A percentile compares a stretch with the other conserved stretches of the same genome.
phyloP scores from a whole-genome alignment of 1,140 invertebrate species.

The Callitettix versicolor region DNA sequence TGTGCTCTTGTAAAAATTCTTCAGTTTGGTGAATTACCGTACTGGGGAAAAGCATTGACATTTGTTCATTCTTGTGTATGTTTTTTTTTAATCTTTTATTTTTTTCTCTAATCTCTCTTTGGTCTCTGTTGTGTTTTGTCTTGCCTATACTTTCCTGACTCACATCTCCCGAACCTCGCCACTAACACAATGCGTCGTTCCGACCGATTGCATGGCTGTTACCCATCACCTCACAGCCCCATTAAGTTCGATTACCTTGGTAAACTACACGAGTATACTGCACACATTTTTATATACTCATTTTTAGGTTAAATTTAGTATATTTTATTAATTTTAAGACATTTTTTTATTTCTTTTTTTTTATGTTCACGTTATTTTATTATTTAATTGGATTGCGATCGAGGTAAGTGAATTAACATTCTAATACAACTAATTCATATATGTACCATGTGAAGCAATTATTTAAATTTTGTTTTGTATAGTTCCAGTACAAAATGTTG shows the following conservation, averaged over 20 bases:
- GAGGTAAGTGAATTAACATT: too few relatives aligned
- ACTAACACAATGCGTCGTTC: too few relatives aligned
- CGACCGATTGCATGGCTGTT: too few relatives aligned
- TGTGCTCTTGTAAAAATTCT: too few relatives aligned
- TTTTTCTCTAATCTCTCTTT: slow-evolving; percentile 3
- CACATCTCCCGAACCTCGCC: background rate
- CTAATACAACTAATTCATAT: too few relatives aligned
- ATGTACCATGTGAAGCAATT: too few relatives aligned
- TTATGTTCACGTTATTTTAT: slow-evolving; percentile 4
- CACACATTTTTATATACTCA: background rate
- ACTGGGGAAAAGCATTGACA: too few relatives aligned
- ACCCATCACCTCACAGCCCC: background rate
- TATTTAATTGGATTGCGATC: background rate
- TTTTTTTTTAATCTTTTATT: background rate
- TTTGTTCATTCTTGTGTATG: too few relatives aligned
- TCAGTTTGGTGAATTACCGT: too few relatives aligned
- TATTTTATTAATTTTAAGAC: slow-evolving; percentile 6
- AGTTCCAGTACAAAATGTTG: background rate
- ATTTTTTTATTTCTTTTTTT: background rate
- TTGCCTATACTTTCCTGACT: background rate
- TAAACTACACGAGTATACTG: background rate
- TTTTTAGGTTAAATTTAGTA: background rate
- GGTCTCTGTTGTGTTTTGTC: slow-evolving; percentile 10
- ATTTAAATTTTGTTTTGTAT: too few relatives aligned
- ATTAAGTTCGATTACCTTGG: background rate